Conservation (phyloP, 1,140 invertebrate species). For the Argopecten irradians region DNA sequence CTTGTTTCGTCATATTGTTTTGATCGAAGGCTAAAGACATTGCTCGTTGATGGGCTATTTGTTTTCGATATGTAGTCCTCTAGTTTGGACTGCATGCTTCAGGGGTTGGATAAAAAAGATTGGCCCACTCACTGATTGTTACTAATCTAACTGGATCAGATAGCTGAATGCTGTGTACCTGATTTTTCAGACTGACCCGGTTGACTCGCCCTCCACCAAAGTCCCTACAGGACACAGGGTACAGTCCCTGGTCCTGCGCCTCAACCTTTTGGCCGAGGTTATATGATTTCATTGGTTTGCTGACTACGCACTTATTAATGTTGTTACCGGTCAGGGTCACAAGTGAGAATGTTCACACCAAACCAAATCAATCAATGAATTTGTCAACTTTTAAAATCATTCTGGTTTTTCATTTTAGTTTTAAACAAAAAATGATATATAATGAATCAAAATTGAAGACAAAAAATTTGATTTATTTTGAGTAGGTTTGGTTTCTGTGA, state of each 20-base stretch:
- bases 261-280: slow-evolving; percentile 6
- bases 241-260: neutral
- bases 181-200: neutral
- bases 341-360: neutral
- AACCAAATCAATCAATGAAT: neutral
- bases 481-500: neutral
- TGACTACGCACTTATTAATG: slow-evolving; percentile 7
- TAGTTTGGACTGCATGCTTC: neutral
- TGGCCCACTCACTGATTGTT: neutral
- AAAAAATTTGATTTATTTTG: no score
- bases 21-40: no score
- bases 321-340: neutral
- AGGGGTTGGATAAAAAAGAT: neutral
- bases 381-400: no score
- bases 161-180: neutral
- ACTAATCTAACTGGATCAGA: neutral
- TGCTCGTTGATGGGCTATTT: no score
- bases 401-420: no score
- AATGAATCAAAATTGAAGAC: no score
- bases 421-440: no score
- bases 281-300: slow-evolving; percentile 11
- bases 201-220: neutral
- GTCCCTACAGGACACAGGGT: neutral
- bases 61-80: neutral
- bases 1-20: no score